A percentile compares a stretch with the other conserved stretches of the same genome.
phyloP scores from a whole-genome alignment of 2,797 vertebrate species.

The Gadopsis bispinosus region DNA sequence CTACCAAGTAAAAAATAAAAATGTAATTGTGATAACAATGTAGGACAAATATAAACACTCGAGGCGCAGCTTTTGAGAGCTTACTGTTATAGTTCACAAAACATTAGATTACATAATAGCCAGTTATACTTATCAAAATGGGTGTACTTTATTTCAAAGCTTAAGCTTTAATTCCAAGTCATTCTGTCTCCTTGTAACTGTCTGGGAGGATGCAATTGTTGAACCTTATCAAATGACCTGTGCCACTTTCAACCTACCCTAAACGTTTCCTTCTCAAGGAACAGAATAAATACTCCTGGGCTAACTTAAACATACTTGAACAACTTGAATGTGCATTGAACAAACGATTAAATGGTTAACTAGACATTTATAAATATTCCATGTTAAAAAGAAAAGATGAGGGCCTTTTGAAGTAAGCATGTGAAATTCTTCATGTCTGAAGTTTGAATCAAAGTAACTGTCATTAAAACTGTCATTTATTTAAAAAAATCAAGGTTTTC shows the following conservation, averaged over 20 bases:
- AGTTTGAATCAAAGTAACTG: neutral
- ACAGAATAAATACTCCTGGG: slow-evolving; percentile 12
- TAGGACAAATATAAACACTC: neutral
- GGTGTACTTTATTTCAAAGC: neutral
- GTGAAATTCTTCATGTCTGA: neutral
- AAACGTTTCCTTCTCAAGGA: neutral
- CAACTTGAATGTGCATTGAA: neutral
- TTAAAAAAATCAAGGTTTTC: neutral
- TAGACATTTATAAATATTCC: neutral
- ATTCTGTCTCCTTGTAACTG: neutral
- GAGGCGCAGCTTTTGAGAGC: slow-evolving; percentile 1
- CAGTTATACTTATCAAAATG: neutral
- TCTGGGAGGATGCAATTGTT: neutral
- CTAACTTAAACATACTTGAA: neutral
- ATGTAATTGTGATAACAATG: no score
- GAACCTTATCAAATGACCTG: neutral
- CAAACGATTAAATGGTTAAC: slow-evolving; percentile 3
- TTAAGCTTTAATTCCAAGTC: neutral
- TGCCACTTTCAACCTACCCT: neutral
- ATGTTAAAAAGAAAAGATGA: neutral
- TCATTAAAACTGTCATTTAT: neutral
- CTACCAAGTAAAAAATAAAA: no score
- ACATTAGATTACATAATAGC: neutral
- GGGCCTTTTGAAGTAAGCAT: slow-evolving; percentile 4
- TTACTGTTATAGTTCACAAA: neutral